Evolutionary conservation across 2,888 invertebrate genomes (phyloP).

Genomic region (Entomobrya multifasciata): DNA sequence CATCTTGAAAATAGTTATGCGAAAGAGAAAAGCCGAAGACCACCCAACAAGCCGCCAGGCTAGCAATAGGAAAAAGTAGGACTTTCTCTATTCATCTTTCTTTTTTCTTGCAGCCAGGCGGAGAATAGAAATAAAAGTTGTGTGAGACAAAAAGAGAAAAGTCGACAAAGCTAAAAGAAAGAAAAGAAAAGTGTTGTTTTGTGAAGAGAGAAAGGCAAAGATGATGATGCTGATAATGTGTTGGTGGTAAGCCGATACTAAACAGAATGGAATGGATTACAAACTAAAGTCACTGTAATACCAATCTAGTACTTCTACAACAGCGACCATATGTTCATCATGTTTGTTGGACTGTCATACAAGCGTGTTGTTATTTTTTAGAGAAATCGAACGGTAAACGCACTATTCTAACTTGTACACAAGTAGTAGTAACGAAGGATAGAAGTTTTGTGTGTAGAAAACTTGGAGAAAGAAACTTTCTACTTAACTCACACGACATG

Average conservation of each 20-base stretch:
- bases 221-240: slow-evolving; percentile 3
- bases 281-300: neutral
- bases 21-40: neutral
- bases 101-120: neutral
- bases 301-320: too few relatives aligned
- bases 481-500: too few relatives aligned
- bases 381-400: too few relatives aligned
- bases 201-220: neutral
- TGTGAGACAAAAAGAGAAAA: neutral
- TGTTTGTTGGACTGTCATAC: too few relatives aligned
- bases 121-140: neutral
- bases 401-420: too few relatives aligned
- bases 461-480: too few relatives aligned
- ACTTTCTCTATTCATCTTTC: neutral
- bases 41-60: neutral
- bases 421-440: too few relatives aligned
- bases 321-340: too few relatives aligned
- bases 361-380: too few relatives aligned
- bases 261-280: neutral
- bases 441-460: too few relatives aligned
- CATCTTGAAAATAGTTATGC: too few relatives aligned
- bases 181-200: neutral
- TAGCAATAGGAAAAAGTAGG: slow-evolving; percentile 5
- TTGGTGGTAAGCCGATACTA: slow-evolving; percentile 9
- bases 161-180: neutral